Conservation (phyloP, 2,888 invertebrate species). For the Heliconius ethilla region DNA sequence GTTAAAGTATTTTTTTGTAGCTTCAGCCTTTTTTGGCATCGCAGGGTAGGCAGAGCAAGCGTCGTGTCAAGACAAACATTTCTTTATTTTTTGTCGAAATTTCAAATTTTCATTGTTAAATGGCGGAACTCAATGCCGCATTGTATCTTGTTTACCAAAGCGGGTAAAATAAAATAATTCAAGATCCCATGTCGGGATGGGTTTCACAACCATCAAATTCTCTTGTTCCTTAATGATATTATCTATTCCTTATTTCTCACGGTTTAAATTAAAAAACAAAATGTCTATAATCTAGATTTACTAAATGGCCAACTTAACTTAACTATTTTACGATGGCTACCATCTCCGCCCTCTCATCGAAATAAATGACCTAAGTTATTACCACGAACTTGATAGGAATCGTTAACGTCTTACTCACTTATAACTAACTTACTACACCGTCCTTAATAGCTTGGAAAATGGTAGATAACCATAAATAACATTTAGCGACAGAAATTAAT, state of each 20-base stretch:
- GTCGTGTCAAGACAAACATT: not conserved
- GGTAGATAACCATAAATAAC: not conserved
- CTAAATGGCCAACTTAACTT: not conserved
- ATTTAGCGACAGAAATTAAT: not conserved
- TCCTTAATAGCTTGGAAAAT: conserved; percentile 26
- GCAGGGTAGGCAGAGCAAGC: not conserved
- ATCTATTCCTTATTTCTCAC: not conserved
- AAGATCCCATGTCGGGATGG: no score
- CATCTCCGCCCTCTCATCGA: conserved; percentile 33
- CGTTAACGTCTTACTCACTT: conserved; percentile 37
- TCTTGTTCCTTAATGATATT: not conserved
- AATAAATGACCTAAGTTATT: conserved; percentile 38
- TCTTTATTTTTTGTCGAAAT: not conserved
- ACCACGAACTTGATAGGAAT: conserved; percentile 37
- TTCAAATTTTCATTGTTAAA: not conserved
- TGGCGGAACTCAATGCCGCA: not conserved
- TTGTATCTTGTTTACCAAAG: no score
- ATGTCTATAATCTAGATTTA: not conserved
- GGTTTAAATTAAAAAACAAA: not conserved
- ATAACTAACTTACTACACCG: conserved; percentile 30
- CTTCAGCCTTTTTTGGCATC: not conserved
- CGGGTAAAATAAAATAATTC: no score
- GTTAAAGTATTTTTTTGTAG: not conserved
- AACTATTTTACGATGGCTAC: conserved; percentile 31
- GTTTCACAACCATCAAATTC: no score